phyloP scores from a whole-genome alignment of 2,797 vertebrate genomes.

The Lophius americanus region DNA sequence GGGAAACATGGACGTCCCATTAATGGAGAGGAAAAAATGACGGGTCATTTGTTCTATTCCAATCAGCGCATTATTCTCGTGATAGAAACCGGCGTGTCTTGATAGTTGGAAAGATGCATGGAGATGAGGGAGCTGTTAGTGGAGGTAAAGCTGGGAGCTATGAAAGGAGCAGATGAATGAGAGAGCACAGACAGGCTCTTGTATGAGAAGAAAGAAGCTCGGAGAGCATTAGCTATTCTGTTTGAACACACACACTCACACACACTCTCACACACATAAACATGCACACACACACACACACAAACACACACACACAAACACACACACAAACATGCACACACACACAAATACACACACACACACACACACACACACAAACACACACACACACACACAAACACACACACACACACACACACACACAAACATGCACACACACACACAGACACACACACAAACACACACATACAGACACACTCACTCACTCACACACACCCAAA shows the following conservation, averaged over 20 bases:
- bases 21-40: constrained; percentile 40
- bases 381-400: too few species aligned
- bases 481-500: too few species aligned
- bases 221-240: constrained; percentile 53
- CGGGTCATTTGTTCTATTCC: constrained; percentile 13
- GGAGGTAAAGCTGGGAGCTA: constrained; percentile 38
- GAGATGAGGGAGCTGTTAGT: constrained; percentile 39
- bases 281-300: constrained; percentile 12
- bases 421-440: too few species aligned
- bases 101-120: constrained; percentile 30
- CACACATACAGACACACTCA: too few species aligned
- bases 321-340: constrained; percentile 1
- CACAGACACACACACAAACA: too few species aligned
- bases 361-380: not conserved
- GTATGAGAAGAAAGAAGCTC: constrained; percentile 42
- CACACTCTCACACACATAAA: not conserved
- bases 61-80: constrained; percentile 13
- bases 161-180: constrained; percentile 33
- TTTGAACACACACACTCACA: constrained; percentile 31
- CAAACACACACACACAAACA: constrained; percentile 19
- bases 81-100: constrained; percentile 17
- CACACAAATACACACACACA: constrained; percentile 15
- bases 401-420: too few species aligned
- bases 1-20: constrained; percentile 12
- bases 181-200: constrained; percentile 37